phyloP scores from a whole-genome alignment of 2,113 vertebrate species.

The Eublepharis macularius region DNA sequence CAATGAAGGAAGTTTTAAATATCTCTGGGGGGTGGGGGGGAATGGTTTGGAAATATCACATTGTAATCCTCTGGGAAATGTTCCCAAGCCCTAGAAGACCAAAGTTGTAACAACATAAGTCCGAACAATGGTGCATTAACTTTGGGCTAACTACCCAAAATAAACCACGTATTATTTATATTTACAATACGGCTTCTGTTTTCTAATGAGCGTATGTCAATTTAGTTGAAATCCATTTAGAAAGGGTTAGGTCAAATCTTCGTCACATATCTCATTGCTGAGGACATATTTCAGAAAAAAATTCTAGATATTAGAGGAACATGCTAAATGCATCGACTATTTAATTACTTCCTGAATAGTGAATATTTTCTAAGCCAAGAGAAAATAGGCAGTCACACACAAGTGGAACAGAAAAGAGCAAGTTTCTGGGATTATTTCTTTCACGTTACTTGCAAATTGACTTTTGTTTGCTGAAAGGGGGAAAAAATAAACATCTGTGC shows the following conservation, averaged over 20 bases:
- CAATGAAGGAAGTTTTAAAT: neutral
- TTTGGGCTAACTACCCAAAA: neutral
- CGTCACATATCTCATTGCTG: neutral
- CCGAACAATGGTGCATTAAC: neutral
- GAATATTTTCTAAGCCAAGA: conserved; percentile 24
- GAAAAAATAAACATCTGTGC: conserved; percentile 63
- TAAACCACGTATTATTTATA: neutral
- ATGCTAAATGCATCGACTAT: neutral
- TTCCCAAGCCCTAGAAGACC: neutral
- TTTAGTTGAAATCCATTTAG: neutral
- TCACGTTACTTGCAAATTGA: conserved; percentile 30
- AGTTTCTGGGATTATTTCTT: conserved; percentile 25
- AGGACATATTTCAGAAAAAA: neutral
- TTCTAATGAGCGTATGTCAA: neutral
- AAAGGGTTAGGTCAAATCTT: neutral
- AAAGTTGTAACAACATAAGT: neutral
- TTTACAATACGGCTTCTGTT: neutral
- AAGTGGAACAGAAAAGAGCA: neutral
- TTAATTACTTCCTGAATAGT: neutral
- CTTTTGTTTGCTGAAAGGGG: conserved; percentile 24
- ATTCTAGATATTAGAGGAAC: neutral
- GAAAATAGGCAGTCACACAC: conserved; percentile 12
- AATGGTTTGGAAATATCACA: neutral
- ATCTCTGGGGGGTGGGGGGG: neutral
- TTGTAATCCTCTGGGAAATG: neutral